Base-by-base conservation (phyloP, 2,797 vertebrate species). In the Anguilla pacifica region DNA sequence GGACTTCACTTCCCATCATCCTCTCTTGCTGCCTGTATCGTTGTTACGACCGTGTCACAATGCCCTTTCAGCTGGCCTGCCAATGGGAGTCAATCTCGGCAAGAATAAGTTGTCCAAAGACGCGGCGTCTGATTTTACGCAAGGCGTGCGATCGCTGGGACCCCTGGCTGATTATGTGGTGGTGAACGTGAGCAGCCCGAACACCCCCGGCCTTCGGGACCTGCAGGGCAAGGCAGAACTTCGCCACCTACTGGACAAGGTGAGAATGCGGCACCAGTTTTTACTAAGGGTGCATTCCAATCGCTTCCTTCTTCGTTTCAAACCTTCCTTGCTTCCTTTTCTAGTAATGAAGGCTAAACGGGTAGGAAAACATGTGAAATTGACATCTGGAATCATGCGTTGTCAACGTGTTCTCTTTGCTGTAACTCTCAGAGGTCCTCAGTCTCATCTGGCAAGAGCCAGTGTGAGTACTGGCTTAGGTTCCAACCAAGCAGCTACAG, bases 141-240 rank as follows among this genome's bases (percentile, higher is more conserved):
- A 96, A 82, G 99, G 99, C 0, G 96, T 99, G 35, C 96, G 85
- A 85, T 92, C 55, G 0, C 92, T 99, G 90, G 98, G 98, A 55
- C 96, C 97, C 0, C 92, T 99, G 92, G 98, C 98, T 0, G 98
- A 99, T 94, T 99, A 99, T 92, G 92, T 99, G 91, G 99, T 99
- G 39, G 96, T 99, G 74, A 99, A 99, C 0, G 96, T 99, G 91
- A 99, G 98, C 95, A 99, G 99, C 92, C 87, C 87, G 22, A 88
- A 88, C 64, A 88, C 87, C 70, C 87, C 87, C 11, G 96, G 96
- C n/a, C 96, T 99, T 28, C 94, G 98, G 89, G 93, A 95, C 67
- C 95, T 99, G 88, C 99, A 99, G 93, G 96, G 97, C 61, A 98
- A 96, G 91, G 92, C 94, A 1, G 95, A 98, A 89, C 96, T 99